These are phyloP conservation scores for Rhagologus leucostigma DNA, from an alignment of 2,113 vertebrate species.

Conservation along the genomic window DNA sequence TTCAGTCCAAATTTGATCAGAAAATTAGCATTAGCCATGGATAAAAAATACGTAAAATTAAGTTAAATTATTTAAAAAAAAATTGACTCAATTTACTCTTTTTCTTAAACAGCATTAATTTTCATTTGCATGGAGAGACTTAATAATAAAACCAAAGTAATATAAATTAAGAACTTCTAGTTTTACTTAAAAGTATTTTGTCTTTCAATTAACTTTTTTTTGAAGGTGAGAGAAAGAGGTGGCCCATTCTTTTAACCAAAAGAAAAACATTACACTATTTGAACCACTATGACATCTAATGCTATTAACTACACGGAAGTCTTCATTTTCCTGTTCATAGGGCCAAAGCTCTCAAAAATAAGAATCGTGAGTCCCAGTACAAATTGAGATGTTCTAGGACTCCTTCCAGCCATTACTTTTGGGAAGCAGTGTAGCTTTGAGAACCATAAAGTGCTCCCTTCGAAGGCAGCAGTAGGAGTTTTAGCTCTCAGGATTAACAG, in stretches of 20 bases:
- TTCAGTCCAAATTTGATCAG: background rate
- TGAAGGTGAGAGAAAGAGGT: background rate
- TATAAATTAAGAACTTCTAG: background rate
- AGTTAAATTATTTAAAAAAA: background rate
- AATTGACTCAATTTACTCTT: background rate
- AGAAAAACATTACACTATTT: background rate
- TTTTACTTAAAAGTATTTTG: background rate
- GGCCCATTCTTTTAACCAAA: background rate
- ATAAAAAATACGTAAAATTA: background rate
- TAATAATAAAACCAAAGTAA: background rate
- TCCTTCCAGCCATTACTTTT: background rate
- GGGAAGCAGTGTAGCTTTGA: rapidly evolving
- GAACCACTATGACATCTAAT: background rate
- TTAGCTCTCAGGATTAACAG: background rate
- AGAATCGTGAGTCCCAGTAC: background rate
- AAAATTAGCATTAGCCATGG: background rate
- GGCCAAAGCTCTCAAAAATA: background rate
- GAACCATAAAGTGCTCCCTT: background rate
- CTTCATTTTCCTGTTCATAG: background rate
- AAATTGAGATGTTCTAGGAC: background rate
- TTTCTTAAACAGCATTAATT: background rate
- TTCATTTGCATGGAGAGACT: background rate
- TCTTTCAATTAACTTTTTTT: background rate
- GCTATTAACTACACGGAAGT: background rate
- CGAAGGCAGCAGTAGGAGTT: background rate